phyloP scores from a whole-genome alignment of 2,113 vertebrate species.

The Arizona elegans region DNA sequence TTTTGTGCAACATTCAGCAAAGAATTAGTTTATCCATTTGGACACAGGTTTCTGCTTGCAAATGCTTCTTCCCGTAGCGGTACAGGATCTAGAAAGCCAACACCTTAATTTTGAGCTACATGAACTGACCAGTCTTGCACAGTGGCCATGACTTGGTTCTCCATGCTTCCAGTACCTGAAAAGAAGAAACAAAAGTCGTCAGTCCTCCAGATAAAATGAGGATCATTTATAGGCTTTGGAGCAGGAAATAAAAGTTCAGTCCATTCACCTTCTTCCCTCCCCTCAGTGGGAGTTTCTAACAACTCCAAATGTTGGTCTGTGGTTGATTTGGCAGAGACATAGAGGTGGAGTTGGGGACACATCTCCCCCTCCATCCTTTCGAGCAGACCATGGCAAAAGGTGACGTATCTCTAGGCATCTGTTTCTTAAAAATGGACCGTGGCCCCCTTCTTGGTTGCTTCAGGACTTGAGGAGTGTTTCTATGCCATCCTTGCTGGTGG shows the following conservation, averaged over 20 bases:
- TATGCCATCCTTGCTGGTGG: too few relatives aligned
- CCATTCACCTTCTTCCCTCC: not conserved
- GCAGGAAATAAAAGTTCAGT: not conserved
- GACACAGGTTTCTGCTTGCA: not conserved
- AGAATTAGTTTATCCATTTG: not conserved
- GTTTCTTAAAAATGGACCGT: too few relatives aligned
- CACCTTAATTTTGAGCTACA: fast-evolving
- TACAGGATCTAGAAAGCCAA: fast-evolving
- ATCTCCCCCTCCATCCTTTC: not conserved
- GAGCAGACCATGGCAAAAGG: not conserved
- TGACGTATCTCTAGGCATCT: not conserved
- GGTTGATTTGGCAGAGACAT: not conserved
- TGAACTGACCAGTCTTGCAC: fast-evolving
- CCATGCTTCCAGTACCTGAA: fast-evolving
- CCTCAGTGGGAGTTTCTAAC: not conserved
- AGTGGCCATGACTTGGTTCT: fast-evolving
- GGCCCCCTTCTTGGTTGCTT: not conserved
- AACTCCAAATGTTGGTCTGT: too few relatives aligned
- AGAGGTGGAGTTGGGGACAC: not conserved
- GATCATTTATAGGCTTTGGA: not conserved
- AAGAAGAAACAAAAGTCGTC: not conserved
- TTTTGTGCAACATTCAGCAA: not conserved
- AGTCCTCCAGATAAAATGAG: not conserved
- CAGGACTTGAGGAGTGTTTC: not conserved
- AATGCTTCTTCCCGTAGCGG: not conserved